A percentile compares a stretch with the other conserved stretches of the same genome.
Evolutionary conservation across 1,140 invertebrate genomes (phyloP).

Genomic region (Sitobion miscanthi): DNA sequence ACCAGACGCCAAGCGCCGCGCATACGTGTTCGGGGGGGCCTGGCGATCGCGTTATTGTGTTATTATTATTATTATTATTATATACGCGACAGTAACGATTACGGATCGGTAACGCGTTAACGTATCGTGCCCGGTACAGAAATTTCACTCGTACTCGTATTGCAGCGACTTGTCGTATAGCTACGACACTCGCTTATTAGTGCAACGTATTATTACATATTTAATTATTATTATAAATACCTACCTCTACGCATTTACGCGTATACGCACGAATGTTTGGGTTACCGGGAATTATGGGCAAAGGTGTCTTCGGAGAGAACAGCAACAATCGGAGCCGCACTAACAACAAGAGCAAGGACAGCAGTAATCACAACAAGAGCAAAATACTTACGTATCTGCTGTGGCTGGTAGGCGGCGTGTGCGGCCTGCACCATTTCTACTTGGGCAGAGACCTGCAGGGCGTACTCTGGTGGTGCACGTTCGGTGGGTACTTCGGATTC

Average conservation of each 20-base stretch:
- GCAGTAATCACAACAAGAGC: constrained; percentile 70
- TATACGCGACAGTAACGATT: neutral
- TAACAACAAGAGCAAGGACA: rapidly evolving
- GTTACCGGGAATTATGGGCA: neutral
- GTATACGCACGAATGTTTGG: neutral
- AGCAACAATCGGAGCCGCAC: neutral
- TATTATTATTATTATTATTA: neutral
- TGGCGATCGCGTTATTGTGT: neutral
- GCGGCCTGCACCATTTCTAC: constrained; percentile 92
- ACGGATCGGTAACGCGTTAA: neutral
- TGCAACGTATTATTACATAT: too few species aligned
- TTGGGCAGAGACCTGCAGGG: constrained; percentile 87
- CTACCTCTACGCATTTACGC: too few species aligned
- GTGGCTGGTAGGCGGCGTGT: constrained; percentile 86
- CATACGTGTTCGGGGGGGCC: neutral
- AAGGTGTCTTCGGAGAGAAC: neutral
- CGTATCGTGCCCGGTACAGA: neutral
- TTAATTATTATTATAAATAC: too few species aligned
- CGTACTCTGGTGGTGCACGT: constrained; percentile 84
- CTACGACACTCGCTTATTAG: too few species aligned
- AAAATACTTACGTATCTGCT: constrained; percentile 77
- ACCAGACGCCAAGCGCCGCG: neutral
- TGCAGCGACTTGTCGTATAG: too few species aligned
- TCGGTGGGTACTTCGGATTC: constrained; percentile 84
- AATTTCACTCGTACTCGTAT: neutral